Evolutionary conservation across 2,113 vertebrate genomes (phyloP), one percentile per base, ranked within the genome.

Genomic region (Poicephalus gulielmi): DNA sequence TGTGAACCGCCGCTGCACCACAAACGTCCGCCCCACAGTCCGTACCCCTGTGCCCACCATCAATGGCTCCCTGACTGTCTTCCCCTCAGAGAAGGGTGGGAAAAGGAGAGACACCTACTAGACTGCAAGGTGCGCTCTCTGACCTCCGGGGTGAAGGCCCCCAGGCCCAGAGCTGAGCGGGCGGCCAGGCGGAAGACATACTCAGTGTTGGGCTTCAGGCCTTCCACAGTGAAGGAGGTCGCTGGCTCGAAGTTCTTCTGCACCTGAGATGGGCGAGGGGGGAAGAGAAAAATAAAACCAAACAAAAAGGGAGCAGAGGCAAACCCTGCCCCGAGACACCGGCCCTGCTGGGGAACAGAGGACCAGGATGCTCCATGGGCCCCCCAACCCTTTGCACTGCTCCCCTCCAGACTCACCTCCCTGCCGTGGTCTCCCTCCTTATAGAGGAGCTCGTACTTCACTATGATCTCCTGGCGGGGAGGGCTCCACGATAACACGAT

Each of bases 111-210:
- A 98, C 98, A 99, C 99, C 98, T 99, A 99, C 99, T 99, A 98
- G 99, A 99, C 99, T 99, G 99, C 95, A 99, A 98, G 86, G 99
- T 99, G 98, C 98, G 99, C 97, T 99, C 99, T 46, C 98, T 97
- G 96, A 99, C 98, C 95, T 98, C 98, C 91, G 99, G 98, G 97
- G 99, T 99, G 98, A 99, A 99, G 96, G 99, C 99, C 82, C 99
- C 99, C 41, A 99, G 98, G 97, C 99, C 99, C 97, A 99, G 99
- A 46, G 96, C 97, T 17, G 99, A 99, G 96, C 99, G 98, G 57
- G 99, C 99, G 17, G 99, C 99, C 98, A 99, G 98, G 59, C 99
- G 98, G 98, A 99, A 99, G 95, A 97, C 97, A 96, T 99, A 99
- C 94, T 99, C 98, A 41, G 99, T 99, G 98, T 99, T 99, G 78